phyloP scores from a whole-genome alignment of 2,888 invertebrate species.

The Anagyrus pseudococci region DNA sequence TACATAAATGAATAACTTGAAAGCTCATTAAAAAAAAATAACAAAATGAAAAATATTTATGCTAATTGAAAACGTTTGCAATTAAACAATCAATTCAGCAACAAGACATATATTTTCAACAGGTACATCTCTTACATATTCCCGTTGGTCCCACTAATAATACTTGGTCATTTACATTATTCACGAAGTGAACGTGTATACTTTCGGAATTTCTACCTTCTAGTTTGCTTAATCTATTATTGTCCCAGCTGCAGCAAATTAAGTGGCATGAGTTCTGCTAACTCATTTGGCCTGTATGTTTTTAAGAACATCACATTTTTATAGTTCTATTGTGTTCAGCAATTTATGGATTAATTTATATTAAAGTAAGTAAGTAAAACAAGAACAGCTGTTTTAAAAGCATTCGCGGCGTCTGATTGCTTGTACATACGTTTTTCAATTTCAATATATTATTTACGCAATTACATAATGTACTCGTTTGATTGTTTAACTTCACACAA shows the following conservation, averaged over 20 bases:
- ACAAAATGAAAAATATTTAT: too few relatives aligned
- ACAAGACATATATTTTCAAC: slow-evolving; percentile 1
- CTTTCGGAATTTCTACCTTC: slow-evolving; percentile 27
- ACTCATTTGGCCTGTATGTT: slow-evolving; percentile 10
- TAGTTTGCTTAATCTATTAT: slow-evolving; percentile 48
- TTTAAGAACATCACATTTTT: too few relatives aligned
- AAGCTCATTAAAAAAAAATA: too few relatives aligned
- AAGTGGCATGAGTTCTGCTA: slow-evolving; percentile 6
- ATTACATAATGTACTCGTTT: too few relatives aligned
- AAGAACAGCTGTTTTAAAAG: slow-evolving; percentile 27
- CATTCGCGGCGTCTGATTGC: too few relatives aligned
- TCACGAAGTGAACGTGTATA: slow-evolving; percentile 17
- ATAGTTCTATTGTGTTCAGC: too few relatives aligned
- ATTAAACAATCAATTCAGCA: neutral
- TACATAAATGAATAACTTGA: too few relatives aligned
- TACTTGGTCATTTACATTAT: slow-evolving; percentile 25
- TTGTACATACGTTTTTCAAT: too few relatives aligned
- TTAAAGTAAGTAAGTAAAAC: slow-evolving; percentile 3
- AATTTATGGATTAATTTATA: slow-evolving; percentile 9
- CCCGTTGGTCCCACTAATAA: slow-evolving; percentile 39
- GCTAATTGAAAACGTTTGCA: neutral
- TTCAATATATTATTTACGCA: too few relatives aligned
- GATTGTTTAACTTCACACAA: too few relatives aligned
- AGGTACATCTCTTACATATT: slow-evolving; percentile 16
- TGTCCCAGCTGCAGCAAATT: slow-evolving; percentile 51